These are phyloP conservation scores for Trachops cirrhosus DNA, from an alignment of 2,797 vertebrate species.

Conservation along the genomic window DNA sequence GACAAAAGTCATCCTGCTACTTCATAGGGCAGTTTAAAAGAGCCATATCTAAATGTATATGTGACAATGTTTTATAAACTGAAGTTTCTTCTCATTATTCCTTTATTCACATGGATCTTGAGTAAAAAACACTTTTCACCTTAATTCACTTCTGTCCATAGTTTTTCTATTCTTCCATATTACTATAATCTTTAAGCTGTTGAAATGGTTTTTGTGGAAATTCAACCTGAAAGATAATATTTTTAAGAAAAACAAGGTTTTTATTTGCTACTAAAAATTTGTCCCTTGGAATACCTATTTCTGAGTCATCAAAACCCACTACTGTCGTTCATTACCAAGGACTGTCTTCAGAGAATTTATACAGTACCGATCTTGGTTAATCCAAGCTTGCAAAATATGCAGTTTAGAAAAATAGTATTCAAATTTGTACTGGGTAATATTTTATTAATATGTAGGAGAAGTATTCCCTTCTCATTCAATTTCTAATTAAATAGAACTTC, in stretches of 20 bases:
- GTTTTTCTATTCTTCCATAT: not conserved
- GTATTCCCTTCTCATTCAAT: constrained; percentile 41
- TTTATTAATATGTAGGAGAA: constrained; percentile 56
- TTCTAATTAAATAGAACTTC: constrained; percentile 62
- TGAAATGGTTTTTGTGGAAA: not conserved
- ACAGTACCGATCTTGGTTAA: constrained; percentile 27
- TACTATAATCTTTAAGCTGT: not conserved
- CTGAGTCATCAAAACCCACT: not conserved
- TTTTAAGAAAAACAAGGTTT: not conserved
- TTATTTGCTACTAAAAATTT: constrained; percentile 21
- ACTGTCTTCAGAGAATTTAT: constrained; percentile 23
- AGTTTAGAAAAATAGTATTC: constrained; percentile 62
- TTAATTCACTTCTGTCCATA: not conserved
- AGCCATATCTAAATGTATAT: not conserved
- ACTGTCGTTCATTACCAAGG: not conserved
- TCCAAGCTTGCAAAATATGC: constrained; percentile 48
- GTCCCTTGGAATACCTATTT: not conserved
- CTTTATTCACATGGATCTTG: not conserved
- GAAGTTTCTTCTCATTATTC: not conserved
- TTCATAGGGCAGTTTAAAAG: not conserved
- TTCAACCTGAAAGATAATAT: not conserved
- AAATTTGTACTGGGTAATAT: constrained; percentile 54
- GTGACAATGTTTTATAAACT: not conserved
- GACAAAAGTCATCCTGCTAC: not conserved
- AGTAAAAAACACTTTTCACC: not conserved